Conservation (phyloP, 2,797 vertebrate genomes). For the Okamejei kenojei region DNA sequence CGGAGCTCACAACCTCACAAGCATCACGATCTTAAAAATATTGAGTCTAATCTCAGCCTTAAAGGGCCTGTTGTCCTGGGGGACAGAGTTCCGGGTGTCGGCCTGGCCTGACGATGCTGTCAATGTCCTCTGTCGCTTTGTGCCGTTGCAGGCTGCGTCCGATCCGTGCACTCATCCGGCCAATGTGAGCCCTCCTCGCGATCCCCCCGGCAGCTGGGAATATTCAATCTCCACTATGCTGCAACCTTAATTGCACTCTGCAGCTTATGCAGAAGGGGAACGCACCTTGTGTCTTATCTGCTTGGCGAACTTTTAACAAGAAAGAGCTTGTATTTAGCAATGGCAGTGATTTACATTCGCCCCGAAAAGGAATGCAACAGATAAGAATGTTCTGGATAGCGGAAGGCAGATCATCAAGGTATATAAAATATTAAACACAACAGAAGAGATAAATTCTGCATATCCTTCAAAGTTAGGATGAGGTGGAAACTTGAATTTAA, state of each 20-base stretch:
- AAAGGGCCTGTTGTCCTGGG: too few species aligned
- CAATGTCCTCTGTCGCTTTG: too few species aligned
- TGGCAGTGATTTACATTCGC: not conserved
- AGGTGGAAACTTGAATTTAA: not conserved
- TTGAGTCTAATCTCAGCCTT: too few species aligned
- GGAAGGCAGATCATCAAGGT: not conserved
- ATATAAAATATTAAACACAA: not conserved
- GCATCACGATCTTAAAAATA: too few species aligned
- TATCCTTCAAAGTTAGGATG: not conserved
- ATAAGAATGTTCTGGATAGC: not conserved
- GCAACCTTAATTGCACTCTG: not conserved
- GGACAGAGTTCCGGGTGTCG: too few species aligned
- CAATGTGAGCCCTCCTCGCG: too few species aligned
- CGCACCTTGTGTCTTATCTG: not conserved
- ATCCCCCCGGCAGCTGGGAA: too few species aligned
- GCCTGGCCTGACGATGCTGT: too few species aligned
- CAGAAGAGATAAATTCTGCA: not conserved
- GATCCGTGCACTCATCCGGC: too few species aligned
- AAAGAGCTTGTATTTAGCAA: not conserved
- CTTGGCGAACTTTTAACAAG: not conserved
- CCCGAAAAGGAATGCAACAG: not conserved
- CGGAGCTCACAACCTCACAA: too few species aligned
- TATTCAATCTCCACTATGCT: not conserved
- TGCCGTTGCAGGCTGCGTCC: too few species aligned
- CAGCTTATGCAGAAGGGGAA: not conserved